A percentile compares a stretch with the other conserved stretches of the same genome.
These are phyloP conservation scores for Andrena chrysosceles DNA, from an alignment of 2,888 invertebrate genomes.

Conservation along the genomic window DNA sequence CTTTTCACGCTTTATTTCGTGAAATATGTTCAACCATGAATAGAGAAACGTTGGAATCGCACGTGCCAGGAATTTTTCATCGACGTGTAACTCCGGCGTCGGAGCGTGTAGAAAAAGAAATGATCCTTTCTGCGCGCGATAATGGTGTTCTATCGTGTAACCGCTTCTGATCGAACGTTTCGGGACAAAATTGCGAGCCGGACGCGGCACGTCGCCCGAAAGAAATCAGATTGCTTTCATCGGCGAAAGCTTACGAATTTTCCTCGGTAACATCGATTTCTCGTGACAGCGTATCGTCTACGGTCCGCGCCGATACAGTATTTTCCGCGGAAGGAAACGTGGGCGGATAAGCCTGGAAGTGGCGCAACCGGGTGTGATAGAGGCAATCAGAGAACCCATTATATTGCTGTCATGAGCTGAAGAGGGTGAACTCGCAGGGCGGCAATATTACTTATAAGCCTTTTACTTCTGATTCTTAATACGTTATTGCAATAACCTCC, in stretches of 20 bases:
- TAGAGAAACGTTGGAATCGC: background rate
- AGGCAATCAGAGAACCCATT: conserved; percentile 70
- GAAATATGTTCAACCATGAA: background rate
- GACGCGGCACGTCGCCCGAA: background rate
- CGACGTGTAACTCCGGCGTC: background rate
- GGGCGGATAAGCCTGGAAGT: conserved; percentile 70
- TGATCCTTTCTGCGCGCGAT: background rate
- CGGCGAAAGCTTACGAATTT: conserved; percentile 32
- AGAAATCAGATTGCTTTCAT: conserved; percentile 29
- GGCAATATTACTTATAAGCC: conserved; percentile 63
- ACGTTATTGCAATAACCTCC: conserved; percentile 52
- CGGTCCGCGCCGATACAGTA: conserved; percentile 64
- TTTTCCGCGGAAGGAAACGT: conserved; percentile 66
- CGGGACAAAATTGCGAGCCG: conserved; percentile 1
- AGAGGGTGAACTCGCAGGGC: conserved; percentile 58
- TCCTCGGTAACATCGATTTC: conserved; percentile 56
- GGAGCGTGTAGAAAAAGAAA: background rate
- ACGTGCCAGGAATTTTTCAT: background rate
- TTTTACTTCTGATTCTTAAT: conserved; percentile 59
- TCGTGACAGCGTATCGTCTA: conserved; percentile 60
- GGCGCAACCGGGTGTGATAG: conserved; percentile 70
- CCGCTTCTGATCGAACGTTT: background rate
- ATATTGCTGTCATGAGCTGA: conserved; percentile 65
- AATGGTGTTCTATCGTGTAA: background rate
- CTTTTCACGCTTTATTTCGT: background rate